Percentiles rank a stretch among this genome's conserved stretches.
These are phyloP conservation scores for Melieria picta DNA, from an alignment of 2,888 invertebrate genomes.

Conservation along the genomic window DNA sequence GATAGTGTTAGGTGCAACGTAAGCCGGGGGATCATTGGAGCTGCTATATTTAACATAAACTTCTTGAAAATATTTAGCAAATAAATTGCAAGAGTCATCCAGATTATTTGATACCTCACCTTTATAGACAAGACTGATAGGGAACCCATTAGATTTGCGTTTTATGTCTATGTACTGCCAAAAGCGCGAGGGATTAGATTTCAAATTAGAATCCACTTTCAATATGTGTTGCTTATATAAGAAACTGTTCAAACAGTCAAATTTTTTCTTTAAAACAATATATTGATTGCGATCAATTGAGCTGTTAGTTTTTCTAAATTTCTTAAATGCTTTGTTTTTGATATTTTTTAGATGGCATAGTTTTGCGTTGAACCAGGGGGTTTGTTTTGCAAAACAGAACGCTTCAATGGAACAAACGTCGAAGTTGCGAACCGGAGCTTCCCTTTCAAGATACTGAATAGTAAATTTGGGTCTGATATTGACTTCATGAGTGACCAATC, in stretches of 20 bases:
- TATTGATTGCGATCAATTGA: background rate
- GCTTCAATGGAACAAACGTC: background rate
- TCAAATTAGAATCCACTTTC: background rate
- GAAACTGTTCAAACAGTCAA: background rate
- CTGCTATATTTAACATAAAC: no score
- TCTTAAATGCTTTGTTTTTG: slow-evolving; percentile 2
- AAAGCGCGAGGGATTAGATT: slow-evolving; percentile 3
- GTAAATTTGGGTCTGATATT: background rate
- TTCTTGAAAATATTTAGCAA: background rate
- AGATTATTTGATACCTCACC: background rate
- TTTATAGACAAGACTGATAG: slow-evolving; percentile 1
- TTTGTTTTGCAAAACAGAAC: background rate
- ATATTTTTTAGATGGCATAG: slow-evolving; percentile 1
- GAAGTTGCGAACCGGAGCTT: background rate
- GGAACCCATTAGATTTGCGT: slow-evolving; percentile 1
- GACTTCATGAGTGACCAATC: slow-evolving; percentile 1
- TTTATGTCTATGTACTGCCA: background rate
- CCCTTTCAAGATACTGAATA: no score
- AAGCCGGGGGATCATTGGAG: background rate
- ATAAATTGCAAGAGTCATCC: slow-evolving; percentile 3
- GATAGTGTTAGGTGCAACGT: background rate
- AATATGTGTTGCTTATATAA: background rate
- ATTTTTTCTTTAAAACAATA: slow-evolving; percentile 2
- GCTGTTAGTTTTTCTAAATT: slow-evolving; percentile 1
- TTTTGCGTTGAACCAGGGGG: background rate